Evolutionary conservation across 2,113 vertebrate species (phyloP).

Genomic region (Lonchura striata): DNA sequence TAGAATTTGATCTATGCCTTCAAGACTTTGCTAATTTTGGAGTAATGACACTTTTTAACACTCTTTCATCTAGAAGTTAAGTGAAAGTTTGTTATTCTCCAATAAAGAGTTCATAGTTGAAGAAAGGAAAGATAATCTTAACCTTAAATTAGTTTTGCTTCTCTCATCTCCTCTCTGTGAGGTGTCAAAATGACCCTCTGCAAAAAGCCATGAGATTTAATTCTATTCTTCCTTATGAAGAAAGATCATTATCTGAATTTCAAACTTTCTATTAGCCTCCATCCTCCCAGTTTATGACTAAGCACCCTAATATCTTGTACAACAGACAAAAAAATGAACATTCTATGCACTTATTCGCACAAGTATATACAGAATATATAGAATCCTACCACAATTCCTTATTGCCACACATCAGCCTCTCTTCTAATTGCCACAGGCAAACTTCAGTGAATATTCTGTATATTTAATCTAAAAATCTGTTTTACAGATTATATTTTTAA

Average conservation of each 20-base stretch:
- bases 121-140: background rate
- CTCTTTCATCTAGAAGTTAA: background rate
- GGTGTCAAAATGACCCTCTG: background rate
- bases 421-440: background rate
- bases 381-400: background rate
- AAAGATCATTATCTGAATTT: background rate
- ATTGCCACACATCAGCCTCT: background rate
- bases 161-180: background rate
- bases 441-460: background rate
- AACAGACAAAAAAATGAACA: background rate
- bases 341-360: background rate
- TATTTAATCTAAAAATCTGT: background rate
- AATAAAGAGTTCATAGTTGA: background rate
- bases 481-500: background rate
- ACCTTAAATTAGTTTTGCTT: background rate
- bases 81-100: background rate
- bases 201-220: background rate
- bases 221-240: background rate
- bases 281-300: background rate
- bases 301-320: background rate
- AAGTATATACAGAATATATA: background rate
- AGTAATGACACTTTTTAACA: background rate
- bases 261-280: background rate
- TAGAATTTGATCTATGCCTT: background rate
- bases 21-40: background rate